Conservation (phyloP, 1,140 invertebrate genomes). For the Drusus annulatus region DNA sequence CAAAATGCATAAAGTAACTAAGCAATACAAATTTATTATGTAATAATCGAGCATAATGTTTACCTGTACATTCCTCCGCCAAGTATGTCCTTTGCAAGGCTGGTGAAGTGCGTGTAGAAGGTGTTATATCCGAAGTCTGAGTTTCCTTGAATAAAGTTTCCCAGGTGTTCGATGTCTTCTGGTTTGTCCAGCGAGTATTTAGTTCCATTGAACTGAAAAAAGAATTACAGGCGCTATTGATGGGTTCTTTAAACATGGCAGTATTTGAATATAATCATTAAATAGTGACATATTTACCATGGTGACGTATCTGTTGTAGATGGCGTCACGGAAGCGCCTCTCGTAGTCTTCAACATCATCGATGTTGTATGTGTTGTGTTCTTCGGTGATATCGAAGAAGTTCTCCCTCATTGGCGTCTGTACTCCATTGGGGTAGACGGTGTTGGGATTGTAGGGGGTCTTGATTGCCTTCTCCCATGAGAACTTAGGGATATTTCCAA, state of each 20-base stretch:
- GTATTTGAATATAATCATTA: neutral
- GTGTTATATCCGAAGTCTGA: constrained; percentile 65
- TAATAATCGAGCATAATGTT: too few relatives aligned
- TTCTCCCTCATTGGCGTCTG: constrained; percentile 71
- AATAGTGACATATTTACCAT: constrained; percentile 55
- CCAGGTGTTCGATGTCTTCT: constrained; percentile 71
- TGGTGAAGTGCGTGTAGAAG: constrained; percentile 60
- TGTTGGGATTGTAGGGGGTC: constrained; percentile 74
- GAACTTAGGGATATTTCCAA: constrained; percentile 74
- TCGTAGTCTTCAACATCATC: constrained; percentile 71
- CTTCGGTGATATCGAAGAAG: constrained; percentile 68
- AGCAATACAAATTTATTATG: too few relatives aligned
- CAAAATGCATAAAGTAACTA: too few relatives aligned
- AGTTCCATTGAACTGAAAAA: constrained; percentile 62
- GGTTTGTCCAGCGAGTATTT: constrained; percentile 71
- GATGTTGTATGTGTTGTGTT: constrained; percentile 68
- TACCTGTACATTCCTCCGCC: constrained; percentile 23
- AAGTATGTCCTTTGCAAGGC: constrained; percentile 61
- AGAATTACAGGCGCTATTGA: neutral
- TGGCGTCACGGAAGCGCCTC: constrained; percentile 75
- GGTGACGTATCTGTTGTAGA: constrained; percentile 76
- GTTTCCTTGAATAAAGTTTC: constrained; percentile 72
- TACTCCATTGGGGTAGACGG: constrained; percentile 74
- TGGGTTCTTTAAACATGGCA: too few relatives aligned
- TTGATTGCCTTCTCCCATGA: constrained; percentile 70